Conservation (phyloP, 2,113 vertebrate species). For the Athene cunicularia region DNA sequence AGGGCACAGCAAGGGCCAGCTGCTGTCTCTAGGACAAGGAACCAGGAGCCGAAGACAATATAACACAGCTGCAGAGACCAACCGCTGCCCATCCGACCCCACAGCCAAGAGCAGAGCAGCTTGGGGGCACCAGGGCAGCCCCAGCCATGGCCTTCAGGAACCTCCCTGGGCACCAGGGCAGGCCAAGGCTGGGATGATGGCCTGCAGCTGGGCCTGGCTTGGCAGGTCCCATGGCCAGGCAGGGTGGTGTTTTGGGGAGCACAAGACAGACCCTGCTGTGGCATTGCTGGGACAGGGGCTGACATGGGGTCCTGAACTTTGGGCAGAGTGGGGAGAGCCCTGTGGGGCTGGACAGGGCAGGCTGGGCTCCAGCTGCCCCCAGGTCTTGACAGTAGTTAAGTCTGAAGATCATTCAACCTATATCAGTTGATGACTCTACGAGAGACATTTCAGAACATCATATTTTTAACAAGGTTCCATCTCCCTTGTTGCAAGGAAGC, state of each 20-base stretch:
- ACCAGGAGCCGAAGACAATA: background rate
- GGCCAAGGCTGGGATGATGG: background rate
- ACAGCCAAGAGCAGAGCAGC: background rate
- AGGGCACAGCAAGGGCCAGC: background rate
- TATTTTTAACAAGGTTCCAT: background rate
- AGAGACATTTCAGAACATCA: background rate
- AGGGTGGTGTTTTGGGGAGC: background rate
- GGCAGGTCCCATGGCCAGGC: background rate
- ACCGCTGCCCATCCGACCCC: no score
- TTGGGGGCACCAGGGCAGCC: background rate
- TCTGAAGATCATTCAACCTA: background rate
- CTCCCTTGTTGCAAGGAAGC: background rate
- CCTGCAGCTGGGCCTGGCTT: no score
- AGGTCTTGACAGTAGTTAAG: background rate
- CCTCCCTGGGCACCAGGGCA: no score
- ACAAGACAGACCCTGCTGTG: background rate
- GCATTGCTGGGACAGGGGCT: rapidly evolving
- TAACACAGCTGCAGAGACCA: background rate
- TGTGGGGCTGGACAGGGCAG: background rate
- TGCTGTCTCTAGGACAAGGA: background rate
- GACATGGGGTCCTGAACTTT: rapidly evolving
- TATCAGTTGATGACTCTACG: background rate
- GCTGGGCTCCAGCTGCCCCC: no score
- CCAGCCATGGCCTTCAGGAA: background rate
- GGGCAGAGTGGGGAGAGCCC: background rate